Conservation (phyloP, 37 sponge, comb jelly and placozoan genomes). For the Bolinopsis microptera region DNA sequence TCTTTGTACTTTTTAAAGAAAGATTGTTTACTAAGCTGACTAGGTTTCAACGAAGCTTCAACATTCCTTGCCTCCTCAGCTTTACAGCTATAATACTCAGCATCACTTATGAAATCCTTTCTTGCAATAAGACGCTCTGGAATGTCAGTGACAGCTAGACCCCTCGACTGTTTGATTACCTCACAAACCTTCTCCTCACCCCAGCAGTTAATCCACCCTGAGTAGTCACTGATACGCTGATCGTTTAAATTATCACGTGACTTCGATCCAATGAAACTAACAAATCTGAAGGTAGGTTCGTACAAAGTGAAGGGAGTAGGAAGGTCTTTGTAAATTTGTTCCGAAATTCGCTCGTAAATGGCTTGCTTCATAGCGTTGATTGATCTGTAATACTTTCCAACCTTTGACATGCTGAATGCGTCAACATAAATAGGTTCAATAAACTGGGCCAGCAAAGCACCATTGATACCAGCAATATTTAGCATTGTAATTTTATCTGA, state of each 20-base stretch:
- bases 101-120: background rate
- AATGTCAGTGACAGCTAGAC: background rate
- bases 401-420: background rate
- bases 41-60: background rate
- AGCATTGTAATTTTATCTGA: background rate
- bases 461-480: background rate
- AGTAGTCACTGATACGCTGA: background rate
- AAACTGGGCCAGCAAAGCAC: background rate
- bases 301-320: background rate
- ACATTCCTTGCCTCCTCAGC: background rate
- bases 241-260: background rate
- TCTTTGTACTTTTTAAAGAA: background rate
- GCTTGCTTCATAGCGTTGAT: background rate
- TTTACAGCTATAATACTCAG: background rate
- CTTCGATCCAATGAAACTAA: background rate
- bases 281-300: background rate
- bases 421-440: background rate
- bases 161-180: background rate
- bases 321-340: background rate
- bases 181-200: background rate
- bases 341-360: background rate
- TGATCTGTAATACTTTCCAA: background rate
- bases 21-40: background rate
- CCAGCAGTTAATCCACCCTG: background rate
- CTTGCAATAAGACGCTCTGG: background rate